Conservation (phyloP, 2,797 vertebrate genomes). For the Bovichtus variegatus region DNA sequence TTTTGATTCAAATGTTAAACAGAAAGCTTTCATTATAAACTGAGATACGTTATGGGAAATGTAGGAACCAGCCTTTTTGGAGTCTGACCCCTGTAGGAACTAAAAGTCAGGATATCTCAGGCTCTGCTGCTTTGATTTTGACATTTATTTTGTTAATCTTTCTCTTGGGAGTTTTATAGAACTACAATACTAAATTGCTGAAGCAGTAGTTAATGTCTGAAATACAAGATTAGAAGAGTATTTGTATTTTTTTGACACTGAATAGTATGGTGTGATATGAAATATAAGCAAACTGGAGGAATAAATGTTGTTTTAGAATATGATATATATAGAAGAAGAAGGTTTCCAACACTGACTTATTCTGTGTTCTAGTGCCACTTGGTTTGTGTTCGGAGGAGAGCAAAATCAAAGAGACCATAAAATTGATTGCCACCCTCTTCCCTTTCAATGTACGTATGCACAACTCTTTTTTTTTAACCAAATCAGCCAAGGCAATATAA, state of each 20-base stretch:
- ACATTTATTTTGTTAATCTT: background rate
- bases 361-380: background rate
- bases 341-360: background rate
- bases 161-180: background rate
- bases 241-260: background rate
- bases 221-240: background rate
- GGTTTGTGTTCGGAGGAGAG: background rate
- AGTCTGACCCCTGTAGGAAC: background rate
- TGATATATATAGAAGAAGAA: background rate
- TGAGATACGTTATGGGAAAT: constrained; percentile 2
- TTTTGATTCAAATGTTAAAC: no score
- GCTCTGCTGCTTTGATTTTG: background rate
- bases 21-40: background rate
- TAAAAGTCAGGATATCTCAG: background rate
- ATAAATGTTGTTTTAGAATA: background rate
- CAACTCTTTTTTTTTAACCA: background rate
- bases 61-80: background rate
- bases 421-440: background rate
- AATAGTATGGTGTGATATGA: background rate
- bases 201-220: background rate
- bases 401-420: constrained; percentile 8
- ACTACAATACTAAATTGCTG: background rate
- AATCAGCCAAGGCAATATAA: background rate
- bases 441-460: background rate
- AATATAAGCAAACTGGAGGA: background rate